phyloP scores from a whole-genome alignment of 1,140 invertebrate species.

The Cydia pomonella region DNA sequence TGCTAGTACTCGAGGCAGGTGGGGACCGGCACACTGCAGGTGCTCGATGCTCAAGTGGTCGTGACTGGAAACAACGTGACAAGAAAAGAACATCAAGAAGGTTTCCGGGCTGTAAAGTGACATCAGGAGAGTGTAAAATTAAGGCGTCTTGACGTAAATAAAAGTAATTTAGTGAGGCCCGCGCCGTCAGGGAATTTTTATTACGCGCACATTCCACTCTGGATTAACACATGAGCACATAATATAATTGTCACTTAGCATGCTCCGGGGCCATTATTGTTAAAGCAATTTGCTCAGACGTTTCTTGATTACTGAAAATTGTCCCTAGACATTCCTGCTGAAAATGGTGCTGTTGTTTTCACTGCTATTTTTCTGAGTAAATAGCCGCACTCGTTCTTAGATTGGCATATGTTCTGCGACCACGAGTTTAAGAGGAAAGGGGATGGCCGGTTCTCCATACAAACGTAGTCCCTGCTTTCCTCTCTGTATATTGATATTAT shows the following conservation, averaged over 20 bases:
- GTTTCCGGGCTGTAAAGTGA: conserved; percentile 11
- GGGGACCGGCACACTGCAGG: too few relatives aligned
- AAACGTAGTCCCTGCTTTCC: too few relatives aligned
- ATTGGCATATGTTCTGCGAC: not conserved
- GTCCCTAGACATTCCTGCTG: conserved; percentile 6
- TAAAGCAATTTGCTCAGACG: conserved; percentile 29
- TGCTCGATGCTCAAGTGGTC: too few relatives aligned
- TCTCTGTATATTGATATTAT: too few relatives aligned
- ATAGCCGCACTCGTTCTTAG: not conserved
- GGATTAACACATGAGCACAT: conserved; percentile 45
- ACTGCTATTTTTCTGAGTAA: not conserved
- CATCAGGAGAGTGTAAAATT: conserved; percentile 35
- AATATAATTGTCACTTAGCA: conserved; percentile 37
- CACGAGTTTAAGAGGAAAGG: too few relatives aligned
- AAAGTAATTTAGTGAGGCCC: conserved; percentile 47
- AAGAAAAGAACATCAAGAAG: conserved; percentile 14
- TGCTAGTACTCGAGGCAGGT: too few relatives aligned
- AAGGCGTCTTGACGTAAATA: conserved; percentile 44
- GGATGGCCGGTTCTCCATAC: too few relatives aligned
- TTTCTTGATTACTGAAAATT: conserved; percentile 32
- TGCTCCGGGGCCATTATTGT: conserved; percentile 29
- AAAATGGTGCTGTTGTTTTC: not conserved
- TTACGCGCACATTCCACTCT: conserved; percentile 37
- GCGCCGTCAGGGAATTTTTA: conserved; percentile 46
- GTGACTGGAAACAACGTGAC: too few relatives aligned